A percentile compares a stretch with the other conserved stretches of the same genome.
phyloP scores from a whole-genome alignment of 2,888 invertebrate species.

The Caprella mutica region DNA sequence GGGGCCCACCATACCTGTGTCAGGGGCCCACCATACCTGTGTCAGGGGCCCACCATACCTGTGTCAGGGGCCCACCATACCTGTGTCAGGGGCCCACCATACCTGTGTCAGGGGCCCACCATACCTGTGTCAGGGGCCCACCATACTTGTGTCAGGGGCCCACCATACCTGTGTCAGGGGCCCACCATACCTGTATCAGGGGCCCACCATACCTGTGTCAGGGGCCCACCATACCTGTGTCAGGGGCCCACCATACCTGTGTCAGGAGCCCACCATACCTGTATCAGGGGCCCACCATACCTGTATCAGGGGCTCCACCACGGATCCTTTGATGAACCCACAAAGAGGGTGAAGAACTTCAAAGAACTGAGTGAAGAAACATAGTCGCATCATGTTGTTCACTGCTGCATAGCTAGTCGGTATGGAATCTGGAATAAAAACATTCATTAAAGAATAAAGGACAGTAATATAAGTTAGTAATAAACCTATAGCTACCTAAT shows the following conservation, averaged over 20 bases:
- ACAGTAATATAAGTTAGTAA: no score
- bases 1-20: conserved; percentile 59
- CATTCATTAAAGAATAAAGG: no score
- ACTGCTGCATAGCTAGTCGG: conserved; percentile 58
- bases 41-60: conserved; percentile 73
- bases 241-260: no score
- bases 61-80: conserved; percentile 82
- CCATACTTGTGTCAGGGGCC: conserved; percentile 41
- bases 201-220: no score
- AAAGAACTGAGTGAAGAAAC: conserved; percentile 68
- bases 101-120: conserved; percentile 61
- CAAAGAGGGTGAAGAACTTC: conserved; percentile 82
- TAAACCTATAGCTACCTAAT: no score
- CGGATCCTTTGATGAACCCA: conserved; percentile 70
- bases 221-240: no score
- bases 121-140: conserved; percentile 59
- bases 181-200: no score
- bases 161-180: no score
- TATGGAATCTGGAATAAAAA: conserved; percentile 48
- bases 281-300: no score
- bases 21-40: conserved; percentile 57
- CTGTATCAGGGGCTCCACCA: conserved; percentile 62
- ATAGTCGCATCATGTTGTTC: conserved; percentile 63
- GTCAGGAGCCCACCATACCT: no score
- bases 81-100: conserved; percentile 69